A percentile compares a stretch with the other conserved stretches of the same genome.
Evolutionary conservation across 2,888 invertebrate genomes (phyloP).

Genomic region (Pelosia muscerda): DNA sequence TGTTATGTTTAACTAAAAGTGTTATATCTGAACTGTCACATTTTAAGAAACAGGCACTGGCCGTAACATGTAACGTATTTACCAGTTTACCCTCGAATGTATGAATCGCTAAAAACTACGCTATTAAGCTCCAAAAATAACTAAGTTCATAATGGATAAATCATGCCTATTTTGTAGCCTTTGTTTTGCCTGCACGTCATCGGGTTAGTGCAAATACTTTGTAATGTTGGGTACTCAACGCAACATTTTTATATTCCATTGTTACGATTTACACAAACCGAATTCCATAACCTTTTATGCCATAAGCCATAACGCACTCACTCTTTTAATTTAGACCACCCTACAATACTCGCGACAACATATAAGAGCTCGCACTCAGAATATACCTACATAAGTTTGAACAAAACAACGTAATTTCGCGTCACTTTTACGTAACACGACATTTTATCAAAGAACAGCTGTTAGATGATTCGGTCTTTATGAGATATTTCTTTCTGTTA

Average conservation of each 20-base stretch:
- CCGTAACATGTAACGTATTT: too few species aligned
- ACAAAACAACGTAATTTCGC: slow-evolving; percentile 72
- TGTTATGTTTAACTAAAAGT: too few species aligned
- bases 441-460: slow-evolving; percentile 66
- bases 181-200: background rate
- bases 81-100: too few species aligned
- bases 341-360: slow-evolving; percentile 44
- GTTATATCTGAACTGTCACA: too few species aligned
- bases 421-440: slow-evolving; percentile 67
- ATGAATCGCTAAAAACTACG: too few species aligned
- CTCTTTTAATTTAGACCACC: slow-evolving; percentile 41
- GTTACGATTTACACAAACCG: background rate
- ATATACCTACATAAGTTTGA: slow-evolving; percentile 59
- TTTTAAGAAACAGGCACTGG: too few species aligned
- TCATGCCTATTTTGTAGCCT: background rate
- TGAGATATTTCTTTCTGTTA: slow-evolving; percentile 62
- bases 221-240: background rate
- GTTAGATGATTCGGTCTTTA: slow-evolving; percentile 60
- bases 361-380: slow-evolving; percentile 52
- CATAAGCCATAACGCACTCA: slow-evolving; percentile 12
- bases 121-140: background rate
- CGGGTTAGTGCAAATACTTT: background rate
- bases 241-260: slow-evolving; percentile 1
- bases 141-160: background rate
- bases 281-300: background rate